Base-by-base conservation (phyloP, 2,113 vertebrate genomes). In the Callipepla californica region DNA sequence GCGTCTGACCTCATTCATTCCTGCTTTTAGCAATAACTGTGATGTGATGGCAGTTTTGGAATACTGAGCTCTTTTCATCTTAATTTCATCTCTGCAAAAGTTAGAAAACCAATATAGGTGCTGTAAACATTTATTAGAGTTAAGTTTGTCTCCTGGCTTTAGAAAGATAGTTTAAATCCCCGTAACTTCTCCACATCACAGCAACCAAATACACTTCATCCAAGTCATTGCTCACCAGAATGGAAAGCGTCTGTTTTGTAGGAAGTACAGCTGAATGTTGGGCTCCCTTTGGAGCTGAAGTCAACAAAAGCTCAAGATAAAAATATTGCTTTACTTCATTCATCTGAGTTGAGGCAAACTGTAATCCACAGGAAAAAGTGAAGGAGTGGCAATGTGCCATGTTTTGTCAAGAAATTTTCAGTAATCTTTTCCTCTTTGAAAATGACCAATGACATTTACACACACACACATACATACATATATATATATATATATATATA, bases 291-390 rank as follows among this genome's bases (percentile, higher is more conserved):
- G 67, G 76, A 87, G 65, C 74, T 91, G 47, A 94, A 92, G 68
- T 94, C 80, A 89, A 90, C 26, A 0, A 92, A 96, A 94, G 62
- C 10, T 62, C 6, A 5, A 57, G 67, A 72, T 68, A 68, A 90
- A 95, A 93, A 82, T 70, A 83, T 38, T 80, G 25, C 9, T 94
- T 92, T 69, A 53, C 21, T 74, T 36, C 7, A 11, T 57, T 36
- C 30, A 70, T 76, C 74, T 83, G 70, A 87, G 40, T 66, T 34
- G 82, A 89, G 92, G 67, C 70, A 94, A 95, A 78, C 85, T 57
- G 74, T 69, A 67, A 63, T 38, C 26, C 67, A 89, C 65, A 79
- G 68, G 55, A 96, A 92, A 36, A 21, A 87, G n/a, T 87, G 58
- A 76, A 89, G 57, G 70, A 90, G 62, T 72, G 79, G 66, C 58